These are phyloP conservation scores for Aphelocoma coerulescens DNA, from an alignment of 2,113 vertebrate species.

Conservation along the genomic window DNA sequence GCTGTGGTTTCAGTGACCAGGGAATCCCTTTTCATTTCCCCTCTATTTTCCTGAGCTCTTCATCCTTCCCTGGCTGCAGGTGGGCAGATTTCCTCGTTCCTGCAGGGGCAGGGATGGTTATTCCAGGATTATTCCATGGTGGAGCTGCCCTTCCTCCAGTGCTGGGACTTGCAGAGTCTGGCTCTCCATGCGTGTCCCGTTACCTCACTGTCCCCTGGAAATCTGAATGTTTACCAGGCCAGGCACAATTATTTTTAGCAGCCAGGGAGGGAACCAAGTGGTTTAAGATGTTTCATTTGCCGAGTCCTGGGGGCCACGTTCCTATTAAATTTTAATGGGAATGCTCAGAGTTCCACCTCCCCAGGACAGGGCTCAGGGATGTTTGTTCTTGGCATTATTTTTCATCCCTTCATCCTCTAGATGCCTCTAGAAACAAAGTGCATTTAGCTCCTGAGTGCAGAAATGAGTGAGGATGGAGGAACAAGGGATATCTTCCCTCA, in stretches of 20 bases:
- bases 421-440: not conserved
- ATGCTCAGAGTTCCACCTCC: not conserved
- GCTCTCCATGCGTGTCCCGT: not conserved
- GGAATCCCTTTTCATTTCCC: not conserved
- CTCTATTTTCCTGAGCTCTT: not conserved
- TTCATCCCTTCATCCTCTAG: not conserved
- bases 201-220: not conserved
- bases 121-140: not conserved
- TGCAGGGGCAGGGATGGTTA: not conserved
- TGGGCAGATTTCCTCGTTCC: not conserved
- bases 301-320: accelerated
- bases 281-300: not conserved
- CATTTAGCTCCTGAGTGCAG: not conserved
- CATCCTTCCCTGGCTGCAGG: not conserved
- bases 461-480: not conserved
- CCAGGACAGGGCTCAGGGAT: not conserved
- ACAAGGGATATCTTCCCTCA: not conserved
- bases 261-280: not conserved
- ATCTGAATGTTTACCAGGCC: not conserved
- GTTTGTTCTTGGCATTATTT: not conserved
- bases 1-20: no score
- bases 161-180: accelerated
- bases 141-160: not conserved
- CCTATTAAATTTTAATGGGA: not conserved
- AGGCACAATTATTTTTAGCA: not conserved